Conservation (phyloP, 1,140 invertebrate species). For the Zaprionus taronus region DNA sequence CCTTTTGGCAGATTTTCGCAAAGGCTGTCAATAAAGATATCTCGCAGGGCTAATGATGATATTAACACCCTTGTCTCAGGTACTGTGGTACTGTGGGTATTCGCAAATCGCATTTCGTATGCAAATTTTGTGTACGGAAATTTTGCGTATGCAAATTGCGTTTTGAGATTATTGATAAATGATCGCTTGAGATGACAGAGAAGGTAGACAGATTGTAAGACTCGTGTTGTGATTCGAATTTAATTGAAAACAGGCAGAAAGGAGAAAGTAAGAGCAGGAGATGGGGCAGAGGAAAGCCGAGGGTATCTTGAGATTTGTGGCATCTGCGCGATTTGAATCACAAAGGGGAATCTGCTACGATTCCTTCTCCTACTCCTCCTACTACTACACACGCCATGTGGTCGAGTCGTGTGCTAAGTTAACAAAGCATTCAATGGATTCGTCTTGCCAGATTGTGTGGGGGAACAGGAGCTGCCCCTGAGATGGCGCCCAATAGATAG, state of each 20-base stretch:
- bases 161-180: conserved; percentile 53
- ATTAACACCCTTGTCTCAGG: conserved; percentile 62
- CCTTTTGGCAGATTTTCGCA: conserved; percentile 43
- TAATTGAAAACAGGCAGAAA: not conserved
- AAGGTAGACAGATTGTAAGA: not conserved
- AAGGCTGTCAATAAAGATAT: conserved; percentile 54
- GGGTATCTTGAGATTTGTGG: conserved; percentile 10
- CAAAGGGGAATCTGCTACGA: conserved; percentile 7
- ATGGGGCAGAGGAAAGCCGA: not conserved
- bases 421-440: conserved; percentile 51
- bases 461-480: not conserved
- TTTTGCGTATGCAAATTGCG: conserved; percentile 48
- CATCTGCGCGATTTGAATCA: conserved; percentile 71
- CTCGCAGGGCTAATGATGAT: conserved; percentile 59
- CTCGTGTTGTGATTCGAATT: conserved; percentile 7
- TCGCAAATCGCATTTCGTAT: conserved; percentile 27
- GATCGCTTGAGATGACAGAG: conserved; percentile 15
- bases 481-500: conserved; percentile 57
- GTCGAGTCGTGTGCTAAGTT: conserved; percentile 47
- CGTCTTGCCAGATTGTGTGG: conserved; percentile 27
- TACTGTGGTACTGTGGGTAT: not conserved
- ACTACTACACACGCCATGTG: conserved; percentile 50
- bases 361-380: not conserved
- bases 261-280: not conserved
- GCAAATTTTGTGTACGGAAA: conserved; percentile 63